A percentile compares a stretch with the other conserved stretches of the same genome.
Conservation (phyloP, 2,113 vertebrate genomes). For the Amblyopsis rosae region DNA sequence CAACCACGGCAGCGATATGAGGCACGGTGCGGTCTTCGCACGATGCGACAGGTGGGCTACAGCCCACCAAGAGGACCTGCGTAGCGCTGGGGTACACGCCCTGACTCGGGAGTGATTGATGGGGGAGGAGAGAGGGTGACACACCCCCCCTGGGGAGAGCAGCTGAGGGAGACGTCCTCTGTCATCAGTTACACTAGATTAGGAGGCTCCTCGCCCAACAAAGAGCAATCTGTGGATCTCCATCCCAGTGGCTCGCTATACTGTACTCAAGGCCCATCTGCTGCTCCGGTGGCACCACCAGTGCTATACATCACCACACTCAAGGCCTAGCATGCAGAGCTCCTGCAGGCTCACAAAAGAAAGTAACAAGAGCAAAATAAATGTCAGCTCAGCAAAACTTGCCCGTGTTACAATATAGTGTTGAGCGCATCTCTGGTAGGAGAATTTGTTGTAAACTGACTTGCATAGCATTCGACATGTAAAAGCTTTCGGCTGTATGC, state of each 20-base stretch:
- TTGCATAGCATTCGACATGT: too few relatives aligned
- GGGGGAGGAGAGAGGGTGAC: slow-evolving; percentile 34
- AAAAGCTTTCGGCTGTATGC: too few relatives aligned
- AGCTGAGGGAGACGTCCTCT: slow-evolving; percentile 60
- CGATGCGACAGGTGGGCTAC: slow-evolving; percentile 29
- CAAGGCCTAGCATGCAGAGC: slow-evolving; percentile 15
- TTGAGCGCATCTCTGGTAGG: not conserved
- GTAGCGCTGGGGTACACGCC: slow-evolving; percentile 18
- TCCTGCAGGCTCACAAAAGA: slow-evolving; percentile 18
- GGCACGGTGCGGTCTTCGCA: too few relatives aligned
- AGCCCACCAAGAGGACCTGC: slow-evolving; percentile 31
- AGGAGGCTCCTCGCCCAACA: slow-evolving; percentile 56
- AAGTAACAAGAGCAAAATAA: slow-evolving; percentile 7
- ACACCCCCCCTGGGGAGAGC: slow-evolving; percentile 42
- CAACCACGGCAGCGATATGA: too few relatives aligned
- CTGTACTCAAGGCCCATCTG: slow-evolving; percentile 51
- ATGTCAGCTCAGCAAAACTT: slow-evolving; percentile 15
- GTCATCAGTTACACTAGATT: slow-evolving; percentile 68
- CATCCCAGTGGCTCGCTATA: slow-evolving; percentile 28
- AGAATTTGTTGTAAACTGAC: not conserved
- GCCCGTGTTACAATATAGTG: not conserved
- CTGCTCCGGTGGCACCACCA: slow-evolving; percentile 30
- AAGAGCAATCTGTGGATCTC: slow-evolving; percentile 53
- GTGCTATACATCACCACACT: slow-evolving; percentile 38
- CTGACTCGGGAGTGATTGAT: slow-evolving; percentile 63